phyloP scores from a whole-genome alignment of 2,888 invertebrate species.

The Laothoe populi region DNA sequence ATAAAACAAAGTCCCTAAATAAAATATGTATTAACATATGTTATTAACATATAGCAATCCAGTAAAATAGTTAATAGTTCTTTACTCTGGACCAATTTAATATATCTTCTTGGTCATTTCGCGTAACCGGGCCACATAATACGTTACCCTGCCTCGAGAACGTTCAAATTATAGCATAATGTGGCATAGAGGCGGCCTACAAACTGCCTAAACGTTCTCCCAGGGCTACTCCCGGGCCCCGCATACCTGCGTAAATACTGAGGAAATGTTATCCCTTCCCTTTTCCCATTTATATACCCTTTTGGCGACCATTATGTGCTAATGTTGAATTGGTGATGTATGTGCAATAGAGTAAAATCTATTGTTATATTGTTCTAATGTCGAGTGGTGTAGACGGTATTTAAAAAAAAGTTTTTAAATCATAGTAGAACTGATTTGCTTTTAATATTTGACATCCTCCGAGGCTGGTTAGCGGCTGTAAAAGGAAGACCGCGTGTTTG shows the following conservation, averaged over 20 bases:
- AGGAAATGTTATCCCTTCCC: neutral
- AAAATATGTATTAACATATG: neutral
- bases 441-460: no score
- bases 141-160: neutral
- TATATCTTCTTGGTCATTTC: neutral
- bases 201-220: conserved; percentile 6
- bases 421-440: no score
- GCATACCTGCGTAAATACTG: conserved; percentile 8
- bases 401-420: no score
- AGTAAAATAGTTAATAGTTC: neutral
- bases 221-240: neutral
- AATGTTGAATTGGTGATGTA: neutral
- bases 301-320: neutral
- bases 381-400: no score
- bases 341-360: neutral
- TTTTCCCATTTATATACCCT: neutral
- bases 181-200: neutral
- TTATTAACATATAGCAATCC: neutral
- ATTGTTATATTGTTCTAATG: no score
- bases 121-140: neutral
- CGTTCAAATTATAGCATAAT: conserved; percentile 8
- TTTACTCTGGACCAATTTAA: neutral
- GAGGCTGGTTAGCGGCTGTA: no score
- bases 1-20: neutral
- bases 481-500: no score